phyloP scores from a whole-genome alignment of 2,113 vertebrate genomes.

The Anguilla japonica region DNA sequence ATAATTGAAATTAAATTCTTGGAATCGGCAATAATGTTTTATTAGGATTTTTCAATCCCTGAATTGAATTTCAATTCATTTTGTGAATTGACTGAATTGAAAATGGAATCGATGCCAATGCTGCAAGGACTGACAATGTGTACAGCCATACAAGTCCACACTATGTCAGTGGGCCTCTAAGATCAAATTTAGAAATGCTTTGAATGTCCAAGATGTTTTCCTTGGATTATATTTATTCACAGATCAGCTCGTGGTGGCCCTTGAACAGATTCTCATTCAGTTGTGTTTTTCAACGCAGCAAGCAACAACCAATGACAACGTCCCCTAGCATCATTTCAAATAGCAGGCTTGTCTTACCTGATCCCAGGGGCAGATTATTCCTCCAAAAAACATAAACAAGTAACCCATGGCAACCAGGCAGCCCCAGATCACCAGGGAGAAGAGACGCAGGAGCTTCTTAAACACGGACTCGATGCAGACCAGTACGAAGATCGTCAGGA shows the following conservation, averaged over 20 bases:
- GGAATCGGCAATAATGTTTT: too few species aligned
- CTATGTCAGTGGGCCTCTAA: not conserved
- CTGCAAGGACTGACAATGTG: too few species aligned
- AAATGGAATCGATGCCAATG: too few species aligned
- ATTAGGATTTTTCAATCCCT: too few species aligned
- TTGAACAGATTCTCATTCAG: not conserved
- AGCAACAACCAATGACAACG: not conserved
- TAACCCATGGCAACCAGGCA: slow-evolving; percentile 97
- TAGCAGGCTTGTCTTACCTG: slow-evolving; percentile 74
- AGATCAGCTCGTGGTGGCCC: not conserved
- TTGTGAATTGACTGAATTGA: too few species aligned
- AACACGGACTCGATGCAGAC: slow-evolving; percentile 94
- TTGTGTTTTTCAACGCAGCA: not conserved
- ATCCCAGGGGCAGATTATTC: slow-evolving; percentile 93
- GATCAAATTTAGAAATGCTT: not conserved
- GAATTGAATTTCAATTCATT: too few species aligned
- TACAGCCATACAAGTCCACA: too few species aligned
- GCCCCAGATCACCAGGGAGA: slow-evolving; percentile 93
- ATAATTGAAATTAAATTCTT: too few species aligned
- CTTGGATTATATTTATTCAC: not conserved
- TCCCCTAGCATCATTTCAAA: not conserved
- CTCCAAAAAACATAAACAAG: slow-evolving; percentile 96
- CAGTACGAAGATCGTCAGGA: slow-evolving; percentile 94
- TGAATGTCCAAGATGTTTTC: not conserved
- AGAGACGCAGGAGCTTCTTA: slow-evolving; percentile 90